Percentiles rank a stretch among this genome's conserved stretches.
Conservation (phyloP, 2,888 invertebrate species). For the Epinotia ramella region DNA sequence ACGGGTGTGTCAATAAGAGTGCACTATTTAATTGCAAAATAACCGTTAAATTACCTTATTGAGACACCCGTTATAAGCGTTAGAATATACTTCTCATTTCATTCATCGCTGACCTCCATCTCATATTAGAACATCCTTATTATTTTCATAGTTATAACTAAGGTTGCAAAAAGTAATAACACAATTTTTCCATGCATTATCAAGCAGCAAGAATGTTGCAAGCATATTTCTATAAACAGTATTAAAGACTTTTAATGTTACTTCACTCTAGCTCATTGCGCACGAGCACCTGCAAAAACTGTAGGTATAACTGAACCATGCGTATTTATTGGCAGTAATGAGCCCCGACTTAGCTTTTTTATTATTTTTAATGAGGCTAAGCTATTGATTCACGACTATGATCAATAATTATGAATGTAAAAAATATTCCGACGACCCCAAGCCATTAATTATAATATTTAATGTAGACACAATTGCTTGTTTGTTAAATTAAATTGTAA, state of each 20-base stretch:
- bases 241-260: conserved; percentile 5
- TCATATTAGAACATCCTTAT: too few relatives aligned
- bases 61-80: too few relatives aligned
- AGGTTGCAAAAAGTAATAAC: not conserved
- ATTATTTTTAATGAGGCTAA: conserved; percentile 25
- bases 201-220: too few relatives aligned
- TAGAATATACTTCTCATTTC: too few relatives aligned
- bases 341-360: conserved; percentile 4
- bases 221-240: conserved; percentile 18
- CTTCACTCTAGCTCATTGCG: conserved; percentile 9
- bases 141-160: too few relatives aligned
- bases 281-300: conserved; percentile 4
- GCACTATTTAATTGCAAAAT: too few relatives aligned
- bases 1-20: too few relatives aligned
- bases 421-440: conserved; percentile 10
- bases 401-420: conserved; percentile 13
- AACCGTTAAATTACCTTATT: too few relatives aligned
- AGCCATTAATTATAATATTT: conserved; percentile 12
- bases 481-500: not conserved
- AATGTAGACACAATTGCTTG: not conserved
- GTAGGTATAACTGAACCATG: conserved; percentile 26
- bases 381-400: conserved; percentile 14
- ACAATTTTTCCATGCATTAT: not conserved
- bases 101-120: too few relatives aligned
- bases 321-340: conserved; percentile 26